Base-by-base conservation (phyloP, 1,140 invertebrate genomes). In the Pteromalus puparum region DNA sequence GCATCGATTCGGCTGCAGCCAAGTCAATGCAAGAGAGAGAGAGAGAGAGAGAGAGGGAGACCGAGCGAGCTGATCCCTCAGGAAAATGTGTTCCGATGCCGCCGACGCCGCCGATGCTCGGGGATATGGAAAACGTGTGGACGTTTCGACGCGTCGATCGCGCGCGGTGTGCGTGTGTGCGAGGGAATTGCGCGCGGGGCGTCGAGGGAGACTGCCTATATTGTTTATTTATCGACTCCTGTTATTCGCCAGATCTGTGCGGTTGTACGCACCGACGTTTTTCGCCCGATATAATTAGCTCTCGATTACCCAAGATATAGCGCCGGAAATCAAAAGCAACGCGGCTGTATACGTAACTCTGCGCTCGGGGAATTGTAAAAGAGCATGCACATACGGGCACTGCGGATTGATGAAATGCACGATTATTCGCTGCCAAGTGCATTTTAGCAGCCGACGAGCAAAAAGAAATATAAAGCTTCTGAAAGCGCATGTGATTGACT, bases 81-180 rank as follows among this genome's bases (percentile, higher is more conserved):
- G 53, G 81, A 75, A 82, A 82, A 82, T 30, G 46, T 61, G 46
- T 48, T 48, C 4, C 46, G 46, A 48, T 67, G 65, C 65, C 65
- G 13, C 24, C 12, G 65, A 12, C 18, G 61, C 61, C n/a, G 61
- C 18, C 61, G 4, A 65, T 18, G 61, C n/a, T 67, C n/a, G 46
- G 46, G 46, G 46, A 48, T 48, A 48, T 48, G 46, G 46, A 48
- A 48, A 48, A 48, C 46, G 46, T 42, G 38, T 42, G 38, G 38
- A 42, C 38, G 38, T 42, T 42, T 42, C 38, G 38, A 42, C 38
- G 38, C 9, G n/a, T n/a, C n/a, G 38, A 34, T 34, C 30, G 30
- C 30, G 30, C 10, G 42, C 15, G 12, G 12, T 48, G 12, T 48
- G 46, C 9, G 46, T 2, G 46, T 15, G 15, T 15, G 46, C 46